Conservation (phyloP, 2,113 vertebrate genomes). For the Dendrocopos noguchii region DNA sequence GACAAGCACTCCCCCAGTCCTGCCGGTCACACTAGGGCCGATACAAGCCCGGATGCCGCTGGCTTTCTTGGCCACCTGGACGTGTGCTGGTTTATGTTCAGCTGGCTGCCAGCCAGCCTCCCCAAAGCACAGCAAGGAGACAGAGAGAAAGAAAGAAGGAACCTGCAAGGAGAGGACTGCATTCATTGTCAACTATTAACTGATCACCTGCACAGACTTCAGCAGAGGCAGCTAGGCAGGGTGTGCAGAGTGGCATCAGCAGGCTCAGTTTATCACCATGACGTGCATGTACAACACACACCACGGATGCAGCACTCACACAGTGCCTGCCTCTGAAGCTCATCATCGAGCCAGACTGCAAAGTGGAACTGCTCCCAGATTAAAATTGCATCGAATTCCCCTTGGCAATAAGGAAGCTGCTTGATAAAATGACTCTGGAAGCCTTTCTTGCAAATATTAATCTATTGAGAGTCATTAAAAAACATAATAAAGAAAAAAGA, state of each 20-base stretch:
- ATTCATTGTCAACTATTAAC: neutral
- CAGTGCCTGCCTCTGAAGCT: neutral
- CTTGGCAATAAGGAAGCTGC: neutral
- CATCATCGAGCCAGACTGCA: neutral
- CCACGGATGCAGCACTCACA: neutral
- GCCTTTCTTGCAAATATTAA: slow-evolving; percentile 1
- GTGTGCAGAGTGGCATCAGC: neutral
- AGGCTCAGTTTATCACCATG: neutral
- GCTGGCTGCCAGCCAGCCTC: too few relatives aligned
- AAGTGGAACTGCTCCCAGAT: neutral
- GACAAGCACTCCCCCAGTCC: too few relatives aligned
- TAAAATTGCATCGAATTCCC: neutral
- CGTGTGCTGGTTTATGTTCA: too few relatives aligned
- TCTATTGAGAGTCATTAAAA: neutral
- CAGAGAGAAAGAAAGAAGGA: too few relatives aligned
- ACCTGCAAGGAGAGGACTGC: neutral
- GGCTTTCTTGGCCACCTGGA: too few relatives aligned
- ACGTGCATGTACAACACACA: accelerated
- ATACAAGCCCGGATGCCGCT: too few relatives aligned
- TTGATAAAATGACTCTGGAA: slow-evolving; percentile 29
- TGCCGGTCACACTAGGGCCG: too few relatives aligned
- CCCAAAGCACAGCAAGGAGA: too few relatives aligned
- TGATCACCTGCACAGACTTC: neutral
- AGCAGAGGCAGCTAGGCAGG: neutral
- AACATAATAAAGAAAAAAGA: neutral